phyloP scores from a whole-genome alignment of 1,140 invertebrate species.

The Battus philenor region DNA sequence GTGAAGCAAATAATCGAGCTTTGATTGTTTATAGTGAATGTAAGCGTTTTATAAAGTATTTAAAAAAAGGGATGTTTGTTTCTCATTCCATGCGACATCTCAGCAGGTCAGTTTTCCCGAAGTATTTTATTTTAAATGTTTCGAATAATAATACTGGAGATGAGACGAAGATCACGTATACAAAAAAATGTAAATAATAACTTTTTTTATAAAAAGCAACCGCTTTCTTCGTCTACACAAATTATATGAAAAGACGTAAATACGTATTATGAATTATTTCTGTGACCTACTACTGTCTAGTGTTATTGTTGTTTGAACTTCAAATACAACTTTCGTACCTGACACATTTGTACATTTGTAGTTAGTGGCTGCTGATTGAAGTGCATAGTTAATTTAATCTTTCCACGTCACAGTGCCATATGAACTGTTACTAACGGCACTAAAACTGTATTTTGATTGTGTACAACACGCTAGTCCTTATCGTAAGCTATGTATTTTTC shows the following conservation, averaged over 20 bases:
- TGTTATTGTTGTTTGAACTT: slow-evolving; percentile 46
- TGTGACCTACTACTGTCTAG: too few species aligned
- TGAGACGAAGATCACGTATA: too few species aligned
- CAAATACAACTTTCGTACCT: slow-evolving; percentile 54
- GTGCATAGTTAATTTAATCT: slow-evolving; percentile 25
- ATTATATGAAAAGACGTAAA: too few species aligned
- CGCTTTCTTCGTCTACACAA: too few species aligned
- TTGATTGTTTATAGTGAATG: slow-evolving; percentile 17
- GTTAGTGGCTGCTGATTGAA: slow-evolving; percentile 34
- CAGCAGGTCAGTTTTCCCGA: too few species aligned
- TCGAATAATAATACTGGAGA: too few species aligned
- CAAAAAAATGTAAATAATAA: too few species aligned
- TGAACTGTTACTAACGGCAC: slow-evolving; percentile 27
- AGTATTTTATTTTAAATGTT: too few species aligned
- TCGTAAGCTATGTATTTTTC: slow-evolving; percentile 10
- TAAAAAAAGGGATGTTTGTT: slow-evolving; percentile 13
- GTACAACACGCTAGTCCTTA: slow-evolving; percentile 41
- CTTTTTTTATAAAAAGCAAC: too few species aligned
- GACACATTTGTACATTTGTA: slow-evolving; percentile 59
- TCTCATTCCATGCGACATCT: slow-evolving; percentile 47
- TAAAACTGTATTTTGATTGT: slow-evolving; percentile 22
- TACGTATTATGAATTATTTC: too few species aligned
- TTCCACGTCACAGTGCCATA: slow-evolving; percentile 40
- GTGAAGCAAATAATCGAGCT: slow-evolving; percentile 18
- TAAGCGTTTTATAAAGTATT: slow-evolving; percentile 18